Percentiles rank a stretch among this genome's conserved stretches.
phyloP scores from a whole-genome alignment of 1,140 invertebrate species.

The Meloidogyne chitwoodi region DNA sequence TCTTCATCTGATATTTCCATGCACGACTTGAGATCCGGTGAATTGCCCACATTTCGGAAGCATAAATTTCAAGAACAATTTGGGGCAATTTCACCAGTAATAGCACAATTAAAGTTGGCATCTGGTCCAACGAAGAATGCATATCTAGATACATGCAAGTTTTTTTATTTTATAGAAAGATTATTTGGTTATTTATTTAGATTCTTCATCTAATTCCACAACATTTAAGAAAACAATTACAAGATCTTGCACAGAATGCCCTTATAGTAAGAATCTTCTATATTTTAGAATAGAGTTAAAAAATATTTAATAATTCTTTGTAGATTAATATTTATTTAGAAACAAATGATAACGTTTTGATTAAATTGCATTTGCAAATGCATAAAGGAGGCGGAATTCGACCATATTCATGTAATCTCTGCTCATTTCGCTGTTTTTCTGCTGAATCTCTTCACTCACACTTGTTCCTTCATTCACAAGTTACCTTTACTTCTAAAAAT shows the following conservation, averaged over 20 bases:
- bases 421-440: slow-evolving; percentile 23
- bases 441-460: slow-evolving; percentile 28
- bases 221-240: background rate
- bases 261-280: background rate
- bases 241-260: slow-evolving; percentile 1
- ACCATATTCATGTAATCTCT: slow-evolving; percentile 25
- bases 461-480: slow-evolving; percentile 17
- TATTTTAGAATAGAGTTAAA: too few species aligned
- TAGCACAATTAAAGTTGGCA: background rate
- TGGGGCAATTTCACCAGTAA: background rate
- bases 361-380: slow-evolving; percentile 25
- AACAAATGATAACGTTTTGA: slow-evolving; percentile 6
- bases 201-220: background rate
- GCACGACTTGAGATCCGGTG: background rate
- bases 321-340: background rate
- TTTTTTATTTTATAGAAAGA: background rate
- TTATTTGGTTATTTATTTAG: background rate
- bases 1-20: background rate
- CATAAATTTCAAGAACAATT: background rate
- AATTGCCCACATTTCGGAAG: background rate
- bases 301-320: too few species aligned
- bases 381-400: slow-evolving; percentile 7
- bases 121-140: background rate
- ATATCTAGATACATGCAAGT: background rate
- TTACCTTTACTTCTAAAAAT: background rate